Percentiles rank a stretch among this genome's conserved stretches.
phyloP scores from a whole-genome alignment of 2,888 invertebrate genomes.

The Linyphia triangularis region DNA sequence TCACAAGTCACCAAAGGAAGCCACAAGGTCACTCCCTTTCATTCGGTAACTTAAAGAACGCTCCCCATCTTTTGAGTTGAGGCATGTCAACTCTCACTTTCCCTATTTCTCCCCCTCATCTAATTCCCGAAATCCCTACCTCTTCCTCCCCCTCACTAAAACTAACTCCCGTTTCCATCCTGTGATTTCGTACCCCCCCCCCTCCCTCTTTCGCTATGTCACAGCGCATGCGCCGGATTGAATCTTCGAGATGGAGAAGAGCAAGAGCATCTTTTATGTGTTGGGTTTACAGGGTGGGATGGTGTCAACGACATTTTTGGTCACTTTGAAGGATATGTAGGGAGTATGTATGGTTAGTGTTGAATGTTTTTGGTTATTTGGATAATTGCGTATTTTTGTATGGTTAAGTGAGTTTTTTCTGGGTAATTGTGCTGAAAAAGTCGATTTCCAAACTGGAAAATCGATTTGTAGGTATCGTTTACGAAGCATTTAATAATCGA shows the following conservation, averaged over 20 bases:
- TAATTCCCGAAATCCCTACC: slow-evolving; percentile 62
- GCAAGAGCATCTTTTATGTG: slow-evolving; percentile 2
- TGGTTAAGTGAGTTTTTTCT: no score
- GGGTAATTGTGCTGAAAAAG: no score
- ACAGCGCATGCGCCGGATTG: slow-evolving; percentile 19
- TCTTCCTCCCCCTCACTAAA: slow-evolving; percentile 42
- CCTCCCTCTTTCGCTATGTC: neutral
- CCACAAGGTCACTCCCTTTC: neutral
- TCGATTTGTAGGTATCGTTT: no score
- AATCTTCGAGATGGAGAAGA: neutral
- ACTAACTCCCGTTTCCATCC: slow-evolving; percentile 40
- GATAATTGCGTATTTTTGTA: no score
- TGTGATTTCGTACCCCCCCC: slow-evolving; percentile 33
- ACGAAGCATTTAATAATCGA: no score
- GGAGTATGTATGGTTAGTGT: no score
- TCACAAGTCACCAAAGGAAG: neutral
- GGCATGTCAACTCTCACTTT: slow-evolving; percentile 70
- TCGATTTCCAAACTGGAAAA: no score
- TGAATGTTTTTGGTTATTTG: no score
- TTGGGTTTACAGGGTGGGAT: neutral
- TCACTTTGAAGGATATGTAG: neutral
- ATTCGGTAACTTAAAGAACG: slow-evolving; percentile 9
- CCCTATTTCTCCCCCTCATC: slow-evolving; percentile 42
- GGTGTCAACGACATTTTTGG: slow-evolving; percentile 11
- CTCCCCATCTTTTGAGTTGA: slow-evolving; percentile 20